Evolutionary conservation across 2,113 vertebrate species (phyloP).

Genomic region (Ibidorhyncha struthersii): DNA sequence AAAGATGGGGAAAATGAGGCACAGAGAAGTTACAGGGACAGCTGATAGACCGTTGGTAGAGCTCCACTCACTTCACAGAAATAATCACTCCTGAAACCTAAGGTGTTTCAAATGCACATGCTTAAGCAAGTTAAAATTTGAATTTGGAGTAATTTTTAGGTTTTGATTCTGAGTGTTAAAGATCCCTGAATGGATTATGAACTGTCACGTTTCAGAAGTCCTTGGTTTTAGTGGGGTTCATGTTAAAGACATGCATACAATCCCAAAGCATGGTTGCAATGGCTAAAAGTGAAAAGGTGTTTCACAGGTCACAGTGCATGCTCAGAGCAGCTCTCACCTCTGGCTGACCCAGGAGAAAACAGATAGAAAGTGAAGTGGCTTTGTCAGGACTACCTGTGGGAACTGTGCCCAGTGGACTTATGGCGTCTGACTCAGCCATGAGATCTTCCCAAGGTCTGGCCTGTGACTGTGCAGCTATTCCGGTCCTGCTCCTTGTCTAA

Average conservation of each 20-base stretch:
- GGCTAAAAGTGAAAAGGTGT: not conserved
- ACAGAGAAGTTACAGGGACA: not conserved
- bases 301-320: not conserved
- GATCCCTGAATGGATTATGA: not conserved
- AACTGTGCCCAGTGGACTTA: not conserved
- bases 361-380: not conserved
- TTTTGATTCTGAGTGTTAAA: not conserved
- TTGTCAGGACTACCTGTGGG: not conserved
- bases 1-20: not conserved
- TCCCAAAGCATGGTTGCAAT: not conserved
- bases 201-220: not conserved
- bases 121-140: not conserved
- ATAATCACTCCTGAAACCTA: not conserved
- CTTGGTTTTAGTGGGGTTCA: not conserved
- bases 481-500: not conserved
- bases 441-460: accelerated
- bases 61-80: not conserved
- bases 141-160: not conserved
- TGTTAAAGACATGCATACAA: not conserved
- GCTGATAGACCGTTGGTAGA: not conserved
- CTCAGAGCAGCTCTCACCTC: not conserved
- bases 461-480: not conserved
- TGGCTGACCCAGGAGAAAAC: not conserved
- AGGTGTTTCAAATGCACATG: not conserved
- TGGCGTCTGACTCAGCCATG: not conserved